Evolutionary conservation across 2,888 invertebrate genomes (phyloP), one percentile per base, ranked within the genome.

Genomic region (Polia nebulosa): DNA sequence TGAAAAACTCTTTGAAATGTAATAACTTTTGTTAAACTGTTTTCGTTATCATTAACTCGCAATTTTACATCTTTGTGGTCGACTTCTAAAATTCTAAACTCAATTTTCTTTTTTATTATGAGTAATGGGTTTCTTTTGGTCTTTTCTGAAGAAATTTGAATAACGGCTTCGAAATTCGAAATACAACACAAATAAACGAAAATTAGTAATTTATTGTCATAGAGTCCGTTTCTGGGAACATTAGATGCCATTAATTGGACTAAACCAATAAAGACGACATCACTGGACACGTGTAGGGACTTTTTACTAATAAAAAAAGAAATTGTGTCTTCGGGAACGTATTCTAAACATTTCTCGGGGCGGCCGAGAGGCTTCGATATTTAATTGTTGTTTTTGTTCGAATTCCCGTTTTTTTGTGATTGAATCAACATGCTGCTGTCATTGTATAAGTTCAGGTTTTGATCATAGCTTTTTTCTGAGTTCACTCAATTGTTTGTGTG

Each of bases 351-450:
- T 95, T 94, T 93, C 94, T 93, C 92, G 91, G 89, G 91, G 79
- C 89, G 86, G 88, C 90, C 91, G 87, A 85, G 79, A 86, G 83
- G 88, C 87, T 84, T 88, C 83, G 79, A 83, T 90, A 87, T 94
- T 95, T 95, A 95, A 95, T 95, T 95, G 95, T 95, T 92, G 95
- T 95, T 95, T 82, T 95, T 95, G 92, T 94, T 90, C 92, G 94
- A 89, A 94, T 95, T 94, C 94, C 92, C 90, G 76, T 84, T 94
- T 95, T 95, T 95, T 95, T 95, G 94, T 95, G 94, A 94, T 94
- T 93, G 95, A 95, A 94, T 93, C 94, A 93, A 91, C 93, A 91
- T 93, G 93, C 95, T 94, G 95, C 95, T 94, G 94, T 95, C 94
- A 94, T 95, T 95, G 95, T 95, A 90, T 93, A 91, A 93, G 93